Conservation (phyloP, 2,113 vertebrate genomes). For the Stigmatopora nigra region DNA sequence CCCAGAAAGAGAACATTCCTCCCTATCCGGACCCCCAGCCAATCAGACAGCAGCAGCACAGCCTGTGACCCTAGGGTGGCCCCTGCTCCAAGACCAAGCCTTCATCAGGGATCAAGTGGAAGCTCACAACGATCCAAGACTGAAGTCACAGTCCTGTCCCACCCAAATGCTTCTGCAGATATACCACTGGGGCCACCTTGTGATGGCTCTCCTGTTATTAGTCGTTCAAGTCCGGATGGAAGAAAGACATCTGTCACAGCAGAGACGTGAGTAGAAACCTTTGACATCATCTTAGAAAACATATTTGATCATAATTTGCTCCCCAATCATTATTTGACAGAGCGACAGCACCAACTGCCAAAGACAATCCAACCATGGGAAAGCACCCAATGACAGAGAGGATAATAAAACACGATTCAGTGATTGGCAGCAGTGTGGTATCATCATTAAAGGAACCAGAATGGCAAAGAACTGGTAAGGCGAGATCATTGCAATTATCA, state of each 20-base stretch:
- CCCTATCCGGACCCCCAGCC: constrained; percentile 44
- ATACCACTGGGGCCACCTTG: constrained; percentile 20
- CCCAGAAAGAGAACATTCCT: constrained; percentile 83
- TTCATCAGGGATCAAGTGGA: constrained; percentile 73
- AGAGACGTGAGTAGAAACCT: constrained; percentile 38
- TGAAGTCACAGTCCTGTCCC: not conserved
- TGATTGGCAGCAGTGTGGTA: constrained; percentile 20
- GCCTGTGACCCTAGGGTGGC: constrained; percentile 23
- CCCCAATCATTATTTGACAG: constrained; percentile 1
- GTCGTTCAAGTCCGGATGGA: constrained; percentile 30
- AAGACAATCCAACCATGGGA: constrained; percentile 18
- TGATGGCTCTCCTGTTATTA: constrained; percentile 10
- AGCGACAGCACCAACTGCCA: constrained; percentile 6
- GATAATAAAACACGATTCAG: constrained; percentile 22
- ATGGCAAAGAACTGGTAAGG: constrained; percentile 49
- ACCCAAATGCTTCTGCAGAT: not conserved
- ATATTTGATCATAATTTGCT: not conserved
- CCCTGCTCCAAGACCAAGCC: constrained; percentile 64
- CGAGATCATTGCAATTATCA: not conserved
- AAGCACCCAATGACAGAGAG: constrained; percentile 1
- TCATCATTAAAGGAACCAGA: constrained; percentile 20
- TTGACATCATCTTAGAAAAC: not conserved
- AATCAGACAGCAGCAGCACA: constrained; percentile 47
- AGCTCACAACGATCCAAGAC: constrained; percentile 74
- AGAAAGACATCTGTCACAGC: not conserved